These are phyloP conservation scores for Nymphalis polychloros DNA, from an alignment of 2,888 invertebrate genomes.

Conservation along the genomic window DNA sequence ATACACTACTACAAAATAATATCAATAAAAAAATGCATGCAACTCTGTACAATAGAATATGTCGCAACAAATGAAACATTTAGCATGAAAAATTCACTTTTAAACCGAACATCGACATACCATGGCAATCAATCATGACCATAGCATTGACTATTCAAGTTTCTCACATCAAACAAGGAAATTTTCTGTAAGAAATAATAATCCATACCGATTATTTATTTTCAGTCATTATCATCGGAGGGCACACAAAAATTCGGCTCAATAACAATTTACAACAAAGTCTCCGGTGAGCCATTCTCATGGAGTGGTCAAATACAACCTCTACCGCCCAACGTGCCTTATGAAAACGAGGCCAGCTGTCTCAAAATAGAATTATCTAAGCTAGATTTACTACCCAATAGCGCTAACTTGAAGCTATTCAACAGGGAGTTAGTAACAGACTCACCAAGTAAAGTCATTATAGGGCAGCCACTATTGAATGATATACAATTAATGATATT, in stretches of 20 bases:
- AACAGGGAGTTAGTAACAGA: constrained; percentile 53
- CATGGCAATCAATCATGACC: no score
- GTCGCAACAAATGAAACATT: no score
- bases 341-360: constrained; percentile 45
- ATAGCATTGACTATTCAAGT: not conserved
- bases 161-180: not conserved
- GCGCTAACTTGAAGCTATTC: constrained; percentile 54
- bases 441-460: constrained; percentile 52
- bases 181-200: no score
- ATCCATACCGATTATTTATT: no score
- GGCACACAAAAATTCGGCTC: constrained; percentile 44
- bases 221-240: constrained; percentile 55
- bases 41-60: no score
- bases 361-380: constrained; percentile 53
- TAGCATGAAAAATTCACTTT: no score
- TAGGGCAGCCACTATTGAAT: constrained; percentile 55
- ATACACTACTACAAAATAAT: no score
- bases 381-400: constrained; percentile 60
- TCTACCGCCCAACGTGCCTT: constrained; percentile 49
- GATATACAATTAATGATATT: constrained; percentile 56
- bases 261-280: constrained; percentile 65
- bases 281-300: constrained; percentile 58
- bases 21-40: no score
- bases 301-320: constrained; percentile 57
- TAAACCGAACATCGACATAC: no score